Base-by-base conservation (phyloP, 2,888 invertebrate genomes). In the Eristalis intricaria region DNA sequence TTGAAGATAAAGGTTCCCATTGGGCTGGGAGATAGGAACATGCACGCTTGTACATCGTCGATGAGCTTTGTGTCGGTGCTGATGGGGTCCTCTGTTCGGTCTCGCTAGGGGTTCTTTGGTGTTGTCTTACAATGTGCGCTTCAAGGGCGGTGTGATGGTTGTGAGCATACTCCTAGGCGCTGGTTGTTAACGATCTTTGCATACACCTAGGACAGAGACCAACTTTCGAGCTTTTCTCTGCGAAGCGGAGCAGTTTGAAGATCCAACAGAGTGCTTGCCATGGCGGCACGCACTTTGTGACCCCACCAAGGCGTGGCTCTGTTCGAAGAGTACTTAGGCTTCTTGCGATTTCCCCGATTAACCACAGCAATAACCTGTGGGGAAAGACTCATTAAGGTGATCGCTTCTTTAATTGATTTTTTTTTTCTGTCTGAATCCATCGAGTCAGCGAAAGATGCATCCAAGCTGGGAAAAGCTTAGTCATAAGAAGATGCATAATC, bases 1-100 rank as follows among this genome's bases (percentile, higher is more conserved):
- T 70, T 2, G 26, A 1, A 66, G 74, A 71, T 78, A 86, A 66
- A 43, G 75, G 43, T 76, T 87, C 83, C 66, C 86, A 87, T 26
- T 73, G 26, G 29, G 43, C 68, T 81, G 64, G 60, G 63, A n/a
- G 56, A 38, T 60, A 73, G 29, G 1, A 64, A 32, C 23, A 15
- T 2, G n/a, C 8, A 38, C 56, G 73, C 1, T 63, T 83, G 5
- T n/a, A 74, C 83, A 40, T 68, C 61, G 4, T 73, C 7, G 40
- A n/a, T 64, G 40, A 19, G 5, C 23, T 82, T 81, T 29, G 43
- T 4, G 2, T n/a, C 1, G 15, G 7, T 13, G 15, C 29, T 15
- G 10, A 29, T 1, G 1, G 35, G 11, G 50, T 19, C 15, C 22
- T 40, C 2, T 35, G 19, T 26, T n/a, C 32, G 35, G 10, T 2